Percentiles rank a stretch among this genome's conserved stretches.
These are phyloP conservation scores for Pelodytes ibericus DNA, from an alignment of 2,797 vertebrate species.

Conservation along the genomic window DNA sequence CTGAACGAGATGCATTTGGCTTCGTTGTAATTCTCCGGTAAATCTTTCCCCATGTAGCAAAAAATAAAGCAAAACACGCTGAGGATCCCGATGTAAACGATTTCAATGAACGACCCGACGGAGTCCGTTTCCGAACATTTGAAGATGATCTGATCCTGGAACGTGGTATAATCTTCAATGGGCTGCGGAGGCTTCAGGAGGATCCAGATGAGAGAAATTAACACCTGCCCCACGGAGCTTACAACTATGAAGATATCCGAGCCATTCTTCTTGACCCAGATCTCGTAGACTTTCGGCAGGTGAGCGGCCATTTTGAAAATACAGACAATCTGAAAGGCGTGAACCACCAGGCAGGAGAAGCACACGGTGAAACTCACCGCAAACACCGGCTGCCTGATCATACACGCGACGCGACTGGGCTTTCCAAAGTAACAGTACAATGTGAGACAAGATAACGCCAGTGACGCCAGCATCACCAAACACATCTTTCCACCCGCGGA, in stretches of 20 bases:
- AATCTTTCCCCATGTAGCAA: constrained; percentile 84
- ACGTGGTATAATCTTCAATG: constrained; percentile 58
- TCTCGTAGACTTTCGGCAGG: constrained; percentile 67
- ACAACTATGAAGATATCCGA: constrained; percentile 70
- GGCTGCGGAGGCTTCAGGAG: constrained; percentile 60
- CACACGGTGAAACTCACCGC: constrained; percentile 72
- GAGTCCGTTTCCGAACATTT: constrained; percentile 63
- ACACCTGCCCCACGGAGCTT: constrained; percentile 63
- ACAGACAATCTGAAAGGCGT: constrained; percentile 82
- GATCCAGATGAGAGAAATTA: constrained; percentile 62
- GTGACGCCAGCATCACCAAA: constrained; percentile 79
- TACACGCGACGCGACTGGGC: constrained; percentile 67
- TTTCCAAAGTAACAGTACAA: constrained; percentile 76
- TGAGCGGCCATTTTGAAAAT: constrained; percentile 82
- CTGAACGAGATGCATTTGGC: constrained; percentile 86
- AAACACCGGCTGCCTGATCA: constrained; percentile 69
- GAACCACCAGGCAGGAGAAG: constrained; percentile 78
- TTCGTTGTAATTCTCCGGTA: constrained; percentile 87
- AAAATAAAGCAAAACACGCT: constrained; percentile 72
- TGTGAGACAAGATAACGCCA: constrained; percentile 68
- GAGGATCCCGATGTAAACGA: constrained; percentile 54
- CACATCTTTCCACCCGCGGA: constrained; percentile 81
- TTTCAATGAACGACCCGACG: constrained; percentile 41
- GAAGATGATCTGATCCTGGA: constrained; percentile 69
- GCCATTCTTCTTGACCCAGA: constrained; percentile 76